These are phyloP conservation scores for Phyllotreta cruciferae DNA, from an alignment of 2,888 invertebrate species.

Conservation along the genomic window DNA sequence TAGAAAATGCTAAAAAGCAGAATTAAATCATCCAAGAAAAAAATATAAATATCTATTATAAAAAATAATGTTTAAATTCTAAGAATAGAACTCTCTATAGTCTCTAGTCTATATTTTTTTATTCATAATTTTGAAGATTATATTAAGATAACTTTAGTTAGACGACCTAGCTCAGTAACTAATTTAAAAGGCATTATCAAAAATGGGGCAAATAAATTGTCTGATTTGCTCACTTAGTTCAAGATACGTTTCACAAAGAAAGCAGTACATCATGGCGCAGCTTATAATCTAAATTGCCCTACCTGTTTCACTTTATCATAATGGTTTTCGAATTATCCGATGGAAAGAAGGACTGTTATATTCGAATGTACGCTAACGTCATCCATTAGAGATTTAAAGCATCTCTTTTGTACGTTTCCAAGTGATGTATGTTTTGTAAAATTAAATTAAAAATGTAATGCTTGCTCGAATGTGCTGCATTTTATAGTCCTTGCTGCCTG, in stretches of 20 bases:
- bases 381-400: no score
- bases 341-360: conserved; percentile 13
- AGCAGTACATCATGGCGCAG: conserved; percentile 16
- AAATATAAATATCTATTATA: no score
- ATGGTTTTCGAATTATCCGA: conserved; percentile 23
- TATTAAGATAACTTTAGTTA: neutral
- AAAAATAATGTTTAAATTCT: no score
- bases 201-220: neutral
- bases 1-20: no score
- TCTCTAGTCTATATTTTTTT: no score
- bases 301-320: conserved; percentile 23
- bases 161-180: neutral
- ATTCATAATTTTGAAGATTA: neutral
- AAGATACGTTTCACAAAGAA: conserved; percentile 15
- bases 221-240: neutral
- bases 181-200: conserved; percentile 8
- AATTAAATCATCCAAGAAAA: no score
- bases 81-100: no score
- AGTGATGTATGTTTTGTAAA: no score
- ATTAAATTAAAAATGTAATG: no score
- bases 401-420: no score
- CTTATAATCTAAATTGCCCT: conserved; percentile 19
- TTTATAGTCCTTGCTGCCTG: no score
- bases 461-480: no score
- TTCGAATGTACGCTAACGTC: neutral